Evolutionary conservation across 2,797 vertebrate genomes (phyloP), one percentile per base, ranked within the genome.

Genomic region (Dallia pectoralis): DNA sequence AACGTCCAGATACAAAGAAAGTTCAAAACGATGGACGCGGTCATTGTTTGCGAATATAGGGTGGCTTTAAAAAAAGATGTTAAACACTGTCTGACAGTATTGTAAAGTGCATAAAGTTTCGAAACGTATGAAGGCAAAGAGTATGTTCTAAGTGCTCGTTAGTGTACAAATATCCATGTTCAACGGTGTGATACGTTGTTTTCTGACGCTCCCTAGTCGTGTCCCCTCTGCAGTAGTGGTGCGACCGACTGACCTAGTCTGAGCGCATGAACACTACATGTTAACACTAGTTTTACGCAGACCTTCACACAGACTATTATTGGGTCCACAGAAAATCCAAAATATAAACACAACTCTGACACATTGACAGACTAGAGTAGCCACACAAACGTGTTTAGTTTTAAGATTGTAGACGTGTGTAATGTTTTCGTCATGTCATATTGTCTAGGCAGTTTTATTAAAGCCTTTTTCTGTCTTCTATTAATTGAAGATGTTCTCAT

Each of bases 1-100:
- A 69, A 63, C 64, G 61, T 69, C 69, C 73, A 69, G 74, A 74
- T 61, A 36, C 56, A 74, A 16, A 80, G 30, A 48, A 47, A 8
- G 25, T 44, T 49, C n/a, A 69, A 69, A 36, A 72, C 49, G 4
- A 56, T 27, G 22, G 69, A 33, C n/a, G n/a, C 74, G 15, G 74
- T 67, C 67, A 56, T 74, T 67, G 74, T 73, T 68, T 56, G 30
- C 27, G n/a, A 32, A 16, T 53, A 22, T 53, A 14, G 27, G 16
- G 8, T 70, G 44, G 63, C 32, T 56, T 53, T 61, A 27, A 25
- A 12, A 40, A 59, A 49, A 25, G 29, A 67, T 36, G 16, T 71
- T 73, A 67, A 29, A 36, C 74, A 47, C 48, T 72, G 22, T 27
- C 33, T 49, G n/a, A n/a, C n/a, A n/a, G 49, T 49, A 25, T 36